Evolutionary conservation across 2,888 invertebrate genomes (phyloP).

Genomic region (Papilio elwesi): DNA sequence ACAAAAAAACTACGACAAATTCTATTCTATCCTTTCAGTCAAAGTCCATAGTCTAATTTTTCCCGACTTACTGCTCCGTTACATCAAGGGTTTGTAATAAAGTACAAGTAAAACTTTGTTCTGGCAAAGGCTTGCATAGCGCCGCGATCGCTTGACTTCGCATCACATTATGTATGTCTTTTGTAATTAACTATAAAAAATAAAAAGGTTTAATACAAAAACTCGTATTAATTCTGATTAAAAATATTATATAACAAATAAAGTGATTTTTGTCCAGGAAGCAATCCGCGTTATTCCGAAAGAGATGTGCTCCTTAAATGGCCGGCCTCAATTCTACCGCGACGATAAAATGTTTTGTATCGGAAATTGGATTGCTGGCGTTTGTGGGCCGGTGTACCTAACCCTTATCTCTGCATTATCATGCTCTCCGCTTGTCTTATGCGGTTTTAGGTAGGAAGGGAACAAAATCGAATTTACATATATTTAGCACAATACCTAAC

Average conservation of each 20-base stretch:
- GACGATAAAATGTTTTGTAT: slow-evolving; percentile 76
- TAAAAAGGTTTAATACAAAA: not conserved
- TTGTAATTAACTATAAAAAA: too few species aligned
- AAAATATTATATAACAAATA: slow-evolving; percentile 11
- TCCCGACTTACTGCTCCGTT: too few species aligned
- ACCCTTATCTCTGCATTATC: slow-evolving; percentile 4
- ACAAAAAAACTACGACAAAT: too few species aligned
- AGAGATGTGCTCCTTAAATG: slow-evolving; percentile 65
- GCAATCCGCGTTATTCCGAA: slow-evolving; percentile 60
- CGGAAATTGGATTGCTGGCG: slow-evolving; percentile 71
- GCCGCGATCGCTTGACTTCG: too few species aligned
- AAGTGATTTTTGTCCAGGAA: slow-evolving; percentile 19
- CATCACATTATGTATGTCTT: too few species aligned
- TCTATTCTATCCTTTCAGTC: too few species aligned
- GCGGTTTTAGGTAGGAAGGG: not conserved
- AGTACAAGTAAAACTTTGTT: too few species aligned
- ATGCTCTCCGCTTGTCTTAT: not conserved
- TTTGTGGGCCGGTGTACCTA: slow-evolving; percentile 27
- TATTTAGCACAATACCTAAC: not conserved
- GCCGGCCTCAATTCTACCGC: slow-evolving; percentile 63
- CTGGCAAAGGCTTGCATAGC: too few species aligned
- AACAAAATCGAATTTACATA: slow-evolving; percentile 10
- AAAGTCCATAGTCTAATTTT: too few species aligned
- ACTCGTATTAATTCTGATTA: not conserved
- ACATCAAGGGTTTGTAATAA: too few species aligned